Evolutionary conservation across 2,113 vertebrate genomes (phyloP).

Genomic region (Uria lomvia): DNA sequence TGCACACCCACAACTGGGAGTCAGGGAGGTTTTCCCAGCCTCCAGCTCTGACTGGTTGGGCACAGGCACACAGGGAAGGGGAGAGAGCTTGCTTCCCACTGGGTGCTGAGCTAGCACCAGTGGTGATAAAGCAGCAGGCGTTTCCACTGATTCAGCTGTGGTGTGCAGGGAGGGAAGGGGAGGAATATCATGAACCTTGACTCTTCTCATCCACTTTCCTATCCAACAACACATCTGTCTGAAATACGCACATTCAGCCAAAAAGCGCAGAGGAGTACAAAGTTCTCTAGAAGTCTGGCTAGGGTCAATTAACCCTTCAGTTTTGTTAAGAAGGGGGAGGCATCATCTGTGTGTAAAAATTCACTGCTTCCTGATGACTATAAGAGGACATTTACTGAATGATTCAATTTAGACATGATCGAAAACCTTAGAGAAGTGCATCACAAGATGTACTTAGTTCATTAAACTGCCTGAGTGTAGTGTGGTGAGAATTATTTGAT

Average conservation of each 20-base stretch:
- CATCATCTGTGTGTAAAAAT: background rate
- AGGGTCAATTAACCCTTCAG: background rate
- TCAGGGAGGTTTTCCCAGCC: background rate
- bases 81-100: background rate
- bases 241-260: background rate
- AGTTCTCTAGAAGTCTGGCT: background rate
- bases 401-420: background rate
- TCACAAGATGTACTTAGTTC: background rate
- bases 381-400: background rate
- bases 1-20: background rate
- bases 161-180: background rate
- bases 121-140: rapidly evolving
- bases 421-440: background rate
- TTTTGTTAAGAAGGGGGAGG: background rate
- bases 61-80: background rate
- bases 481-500: background rate
- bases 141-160: background rate
- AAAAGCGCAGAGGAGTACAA: background rate
- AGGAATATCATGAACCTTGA: background rate
- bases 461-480: background rate
- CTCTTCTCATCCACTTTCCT: background rate
- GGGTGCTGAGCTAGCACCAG: background rate
- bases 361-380: background rate
- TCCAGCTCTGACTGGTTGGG: background rate
- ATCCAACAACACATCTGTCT: background rate